Evolutionary conservation across 2,113 vertebrate species (phyloP).

Genomic region (Papio anubis): DNA sequence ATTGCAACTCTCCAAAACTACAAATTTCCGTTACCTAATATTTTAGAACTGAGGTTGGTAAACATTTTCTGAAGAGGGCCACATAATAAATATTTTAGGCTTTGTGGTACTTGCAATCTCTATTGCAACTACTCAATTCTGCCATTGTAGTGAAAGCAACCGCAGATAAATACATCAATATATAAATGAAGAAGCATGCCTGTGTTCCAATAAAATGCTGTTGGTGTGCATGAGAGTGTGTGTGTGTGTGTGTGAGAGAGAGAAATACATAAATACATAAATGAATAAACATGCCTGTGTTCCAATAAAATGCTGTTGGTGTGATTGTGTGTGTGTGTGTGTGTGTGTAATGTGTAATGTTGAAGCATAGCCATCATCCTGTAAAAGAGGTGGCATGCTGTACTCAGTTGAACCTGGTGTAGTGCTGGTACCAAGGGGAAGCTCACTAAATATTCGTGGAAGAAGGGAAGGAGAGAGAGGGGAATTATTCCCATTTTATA

Average conservation of each 20-base stretch:
- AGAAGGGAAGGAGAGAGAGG: neutral
- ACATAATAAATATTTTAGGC: neutral
- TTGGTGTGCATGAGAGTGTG: neutral
- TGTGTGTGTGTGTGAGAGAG: neutral
- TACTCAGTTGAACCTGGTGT: neutral
- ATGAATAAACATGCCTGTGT: too few relatives aligned
- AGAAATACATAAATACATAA: neutral
- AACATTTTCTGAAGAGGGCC: neutral
- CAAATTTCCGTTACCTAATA: neutral
- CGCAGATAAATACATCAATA: too few relatives aligned
- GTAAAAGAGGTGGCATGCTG: neutral
- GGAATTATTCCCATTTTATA: neutral
- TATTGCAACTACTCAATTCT: neutral
- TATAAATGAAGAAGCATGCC: neutral
- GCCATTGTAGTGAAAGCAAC: neutral
- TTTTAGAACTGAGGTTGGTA: neutral
- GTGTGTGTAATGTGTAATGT: neutral
- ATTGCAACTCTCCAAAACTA: neutral
- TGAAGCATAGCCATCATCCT: neutral
- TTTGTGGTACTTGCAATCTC: neutral
- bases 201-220: neutral
- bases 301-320: neutral
- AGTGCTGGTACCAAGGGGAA: neutral
- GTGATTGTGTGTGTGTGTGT: neutral
- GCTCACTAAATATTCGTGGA: neutral